These are phyloP conservation scores for Cordilura impudica DNA, from an alignment of 2,888 invertebrate species.

Conservation along the genomic window DNA sequence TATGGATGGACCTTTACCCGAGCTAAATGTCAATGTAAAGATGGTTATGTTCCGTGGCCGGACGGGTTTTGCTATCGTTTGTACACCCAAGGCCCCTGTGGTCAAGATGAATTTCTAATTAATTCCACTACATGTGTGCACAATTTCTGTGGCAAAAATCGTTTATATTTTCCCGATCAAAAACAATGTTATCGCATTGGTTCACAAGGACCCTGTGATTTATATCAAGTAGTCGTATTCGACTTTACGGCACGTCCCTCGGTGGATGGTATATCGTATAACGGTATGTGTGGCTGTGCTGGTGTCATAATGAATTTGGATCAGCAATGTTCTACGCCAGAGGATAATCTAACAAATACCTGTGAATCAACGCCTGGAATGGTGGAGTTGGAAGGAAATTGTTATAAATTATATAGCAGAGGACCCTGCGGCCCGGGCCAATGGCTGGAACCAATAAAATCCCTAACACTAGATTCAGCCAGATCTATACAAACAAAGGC, in stretches of 20 bases:
- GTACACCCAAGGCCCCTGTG: conserved; percentile 89
- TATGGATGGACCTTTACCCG: conserved; percentile 66
- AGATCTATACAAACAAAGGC: conserved; percentile 76
- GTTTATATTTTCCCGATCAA: conserved; percentile 86
- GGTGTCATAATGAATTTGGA: conserved; percentile 77
- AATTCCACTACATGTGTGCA: conserved; percentile 84
- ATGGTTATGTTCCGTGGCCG: conserved; percentile 82
- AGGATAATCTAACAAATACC: conserved; percentile 64
- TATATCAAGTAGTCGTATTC: conserved; percentile 87
- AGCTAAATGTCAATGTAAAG: conserved; percentile 85
- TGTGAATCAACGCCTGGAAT: conserved; percentile 82
- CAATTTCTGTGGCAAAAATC: conserved; percentile 86
- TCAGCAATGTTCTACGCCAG: conserved; percentile 71
- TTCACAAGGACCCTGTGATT: conserved; percentile 85
- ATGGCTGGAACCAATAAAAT: conserved; percentile 82
- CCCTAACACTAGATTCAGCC: conserved; percentile 42
- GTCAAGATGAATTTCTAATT: conserved; percentile 83
- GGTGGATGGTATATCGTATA: conserved; percentile 88
- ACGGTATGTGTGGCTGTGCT: conserved; percentile 88
- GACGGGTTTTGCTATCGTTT: conserved; percentile 87
- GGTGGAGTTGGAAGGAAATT: conserved; percentile 83
- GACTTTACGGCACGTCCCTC: conserved; percentile 89
- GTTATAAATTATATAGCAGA: conserved; percentile 86
- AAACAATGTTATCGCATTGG: conserved; percentile 89
- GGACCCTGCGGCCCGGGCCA: conserved; percentile 87